Base-by-base conservation (phyloP, 64 coral and sea anemone species). In the Montipora foliosa region DNA sequence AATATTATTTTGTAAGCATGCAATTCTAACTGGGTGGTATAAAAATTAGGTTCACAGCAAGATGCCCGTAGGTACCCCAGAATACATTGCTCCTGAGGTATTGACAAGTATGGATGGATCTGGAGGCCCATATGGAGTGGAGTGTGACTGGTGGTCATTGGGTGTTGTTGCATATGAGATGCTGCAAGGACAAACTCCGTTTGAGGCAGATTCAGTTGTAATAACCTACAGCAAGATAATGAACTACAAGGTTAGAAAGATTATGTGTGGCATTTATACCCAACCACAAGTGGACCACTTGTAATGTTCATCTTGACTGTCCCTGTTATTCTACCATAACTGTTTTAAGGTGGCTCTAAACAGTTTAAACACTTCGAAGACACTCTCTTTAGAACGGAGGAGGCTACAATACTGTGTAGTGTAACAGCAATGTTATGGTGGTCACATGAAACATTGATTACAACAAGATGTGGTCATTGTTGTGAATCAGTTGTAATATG, bases 71-170 rank as follows among this genome's bases (percentile, higher is more conserved):
- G 98, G 98, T 15, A 99, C 98, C 19, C 98, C 98, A 80, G 98
- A 99, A 29, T 99, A 99, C 25, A 92, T 99, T 16, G 92, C 98
- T 21, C 98, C 98, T 80, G 98, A 99, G 57, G 98, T 99, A 22
- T 55, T 99, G 25, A 99, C 98, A 4, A 99, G 95, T 71, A 99
- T 99, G 98, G 98, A 99, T 59, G 98, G 98, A 6, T 94, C 95
- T 59, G 98, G 98, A n/a, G 92, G 84, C 1, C 91, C 79, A 0
- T 99, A 99, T 90, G 95, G 98, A 0, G 85, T 99, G 25, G 98
- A 96, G 44, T 99, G 98, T 90, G 98, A 99, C 48, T 99, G 98
- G 98, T 99, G 98, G 98, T 99, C 98, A 0, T 92, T 99, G 7
- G 98, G 98, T 6, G 95, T 99, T 4, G 92, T 99, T 7, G 98